Conservation (phyloP, 2,888 invertebrate genomes). For the Drosophila sordidapex region DNA sequence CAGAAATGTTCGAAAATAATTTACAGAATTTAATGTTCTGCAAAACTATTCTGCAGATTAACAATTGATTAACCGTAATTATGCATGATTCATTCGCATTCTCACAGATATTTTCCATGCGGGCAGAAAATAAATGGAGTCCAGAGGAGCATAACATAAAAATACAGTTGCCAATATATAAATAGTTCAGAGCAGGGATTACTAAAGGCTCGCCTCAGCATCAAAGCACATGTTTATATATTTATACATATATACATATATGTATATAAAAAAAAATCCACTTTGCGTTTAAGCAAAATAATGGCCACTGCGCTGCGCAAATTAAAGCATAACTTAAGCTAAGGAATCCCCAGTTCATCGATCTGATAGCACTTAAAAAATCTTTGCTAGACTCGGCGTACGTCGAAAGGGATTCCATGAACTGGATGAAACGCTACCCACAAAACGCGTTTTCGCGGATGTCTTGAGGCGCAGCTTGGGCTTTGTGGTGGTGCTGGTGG, state of each 20-base stretch:
- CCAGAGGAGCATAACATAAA: slow-evolving; percentile 8
- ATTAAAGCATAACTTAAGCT: slow-evolving; percentile 53
- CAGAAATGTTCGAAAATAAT: slow-evolving; percentile 22
- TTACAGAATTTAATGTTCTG: slow-evolving; percentile 13
- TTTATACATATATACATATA: not conserved
- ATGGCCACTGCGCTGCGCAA: slow-evolving; percentile 59
- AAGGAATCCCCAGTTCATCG: slow-evolving; percentile 9
- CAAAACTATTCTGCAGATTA: slow-evolving; percentile 1
- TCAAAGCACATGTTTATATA: slow-evolving; percentile 15
- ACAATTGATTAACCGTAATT: slow-evolving; percentile 9
- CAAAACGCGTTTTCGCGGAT: slow-evolving; percentile 81
- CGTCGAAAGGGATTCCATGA: slow-evolving; percentile 85
- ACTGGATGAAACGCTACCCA: slow-evolving; percentile 84
- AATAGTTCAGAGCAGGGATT: slow-evolving; percentile 7
- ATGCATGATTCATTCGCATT: slow-evolving; percentile 32
- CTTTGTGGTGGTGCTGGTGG: slow-evolving; percentile 84
- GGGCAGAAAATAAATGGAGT: slow-evolving; percentile 54
- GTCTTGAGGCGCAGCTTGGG: slow-evolving; percentile 83
- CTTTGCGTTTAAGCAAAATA: slow-evolving; percentile 41
- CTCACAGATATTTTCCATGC: slow-evolving; percentile 51
- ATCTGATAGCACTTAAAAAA: slow-evolving; percentile 71
- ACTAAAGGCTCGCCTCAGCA: not conserved
- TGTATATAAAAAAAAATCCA: slow-evolving; percentile 17
- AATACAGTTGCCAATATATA: slow-evolving; percentile 8
- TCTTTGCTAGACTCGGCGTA: slow-evolving; percentile 84